phyloP scores from a whole-genome alignment of 2,888 invertebrate genomes.

The Fissipunctia ypsillon region DNA sequence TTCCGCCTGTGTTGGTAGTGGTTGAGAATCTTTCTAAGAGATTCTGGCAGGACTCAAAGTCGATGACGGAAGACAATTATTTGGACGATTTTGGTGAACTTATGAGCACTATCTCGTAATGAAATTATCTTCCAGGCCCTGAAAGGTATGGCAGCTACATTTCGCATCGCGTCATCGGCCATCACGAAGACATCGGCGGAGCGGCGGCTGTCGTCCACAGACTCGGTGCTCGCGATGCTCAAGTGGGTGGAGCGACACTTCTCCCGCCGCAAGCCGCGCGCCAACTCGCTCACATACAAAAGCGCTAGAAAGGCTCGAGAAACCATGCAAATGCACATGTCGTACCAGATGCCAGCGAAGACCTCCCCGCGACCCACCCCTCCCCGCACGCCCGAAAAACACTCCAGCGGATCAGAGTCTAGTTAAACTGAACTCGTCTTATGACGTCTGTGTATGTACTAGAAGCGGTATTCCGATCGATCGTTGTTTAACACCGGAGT shows the following conservation, averaged over 20 bases:
- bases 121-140: slow-evolving; percentile 91
- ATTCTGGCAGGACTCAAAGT: background rate
- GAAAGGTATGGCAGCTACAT: slow-evolving; percentile 98
- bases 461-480: slow-evolving; percentile 7
- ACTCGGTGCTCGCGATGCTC: slow-evolving; percentile 96
- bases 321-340: slow-evolving; percentile 95
- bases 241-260: slow-evolving; percentile 97
- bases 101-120: background rate
- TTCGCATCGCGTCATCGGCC: slow-evolving; percentile 96
- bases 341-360: slow-evolving; percentile 88
- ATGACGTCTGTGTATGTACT: slow-evolving; percentile 28
- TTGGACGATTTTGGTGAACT: too few relatives aligned
- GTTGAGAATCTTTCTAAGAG: background rate
- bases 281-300: slow-evolving; percentile 92
- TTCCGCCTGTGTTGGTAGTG: background rate
- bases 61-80: too few relatives aligned
- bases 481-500: background rate
- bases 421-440: slow-evolving; percentile 73
- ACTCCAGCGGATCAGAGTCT: slow-evolving; percentile 85
- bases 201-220: slow-evolving; percentile 96
- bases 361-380: slow-evolving; percentile 82
- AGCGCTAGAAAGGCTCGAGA: slow-evolving; percentile 91
- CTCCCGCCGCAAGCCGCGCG: slow-evolving; percentile 94
- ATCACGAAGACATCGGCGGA: slow-evolving; percentile 97
- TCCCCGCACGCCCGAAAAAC: slow-evolving; percentile 78